These are phyloP conservation scores for Quadroppia sp. DNA, from an alignment of 2,888 invertebrate species.

Conservation along the genomic window DNA sequence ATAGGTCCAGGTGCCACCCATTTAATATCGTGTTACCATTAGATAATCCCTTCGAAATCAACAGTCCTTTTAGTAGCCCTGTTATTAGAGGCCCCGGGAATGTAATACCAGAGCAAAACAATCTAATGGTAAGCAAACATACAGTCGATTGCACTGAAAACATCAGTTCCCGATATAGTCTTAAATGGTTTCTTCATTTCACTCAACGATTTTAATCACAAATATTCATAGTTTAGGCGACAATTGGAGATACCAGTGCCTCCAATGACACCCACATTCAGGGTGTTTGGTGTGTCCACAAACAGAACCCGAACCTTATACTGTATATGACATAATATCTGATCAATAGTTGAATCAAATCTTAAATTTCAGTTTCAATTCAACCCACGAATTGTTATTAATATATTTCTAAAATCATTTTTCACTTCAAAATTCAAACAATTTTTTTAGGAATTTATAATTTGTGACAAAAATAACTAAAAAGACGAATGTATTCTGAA, in stretches of 20 bases:
- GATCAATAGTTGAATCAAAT: neutral
- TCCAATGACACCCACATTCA: neutral
- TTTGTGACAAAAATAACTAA: too few species aligned
- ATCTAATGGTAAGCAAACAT: neutral
- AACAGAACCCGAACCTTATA: neutral
- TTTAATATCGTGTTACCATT: constrained; percentile 5
- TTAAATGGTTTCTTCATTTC: neutral
- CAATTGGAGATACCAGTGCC: neutral
- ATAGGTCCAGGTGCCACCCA: neutral
- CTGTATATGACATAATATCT: neutral
- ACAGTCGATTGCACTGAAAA: constrained; percentile 5
- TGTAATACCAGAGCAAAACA: neutral
- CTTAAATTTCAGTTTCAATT: neutral
- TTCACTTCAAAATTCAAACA: neutral
- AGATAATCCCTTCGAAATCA: constrained; percentile 18
- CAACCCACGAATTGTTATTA: neutral
- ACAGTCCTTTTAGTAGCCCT: neutral
- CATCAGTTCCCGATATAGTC: neutral
- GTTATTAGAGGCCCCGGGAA: neutral
- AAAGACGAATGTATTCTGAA: too few species aligned
- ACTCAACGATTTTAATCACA: neutral
- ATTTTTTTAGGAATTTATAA: too few species aligned
- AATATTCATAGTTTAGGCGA: neutral
- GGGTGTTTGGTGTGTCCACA: neutral
- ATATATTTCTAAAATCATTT: neutral